Conservation (phyloP, 2,888 invertebrate species). For the Cerceris rybyensis region DNA sequence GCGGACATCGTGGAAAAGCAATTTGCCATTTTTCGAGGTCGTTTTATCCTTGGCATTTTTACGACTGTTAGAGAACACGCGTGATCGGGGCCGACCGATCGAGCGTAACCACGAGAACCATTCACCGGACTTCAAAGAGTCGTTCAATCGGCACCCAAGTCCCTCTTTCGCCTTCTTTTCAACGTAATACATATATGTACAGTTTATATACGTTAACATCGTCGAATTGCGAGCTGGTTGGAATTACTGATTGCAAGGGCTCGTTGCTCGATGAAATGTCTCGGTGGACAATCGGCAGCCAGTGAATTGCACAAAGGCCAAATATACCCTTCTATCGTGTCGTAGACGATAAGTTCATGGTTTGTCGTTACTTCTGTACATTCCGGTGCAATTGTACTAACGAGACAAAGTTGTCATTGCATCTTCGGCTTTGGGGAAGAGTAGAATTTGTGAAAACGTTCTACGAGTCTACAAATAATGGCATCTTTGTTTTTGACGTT, state of each 20-base stretch:
- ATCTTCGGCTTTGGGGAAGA: constrained; percentile 26
- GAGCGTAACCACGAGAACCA: constrained; percentile 63
- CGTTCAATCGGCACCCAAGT: constrained; percentile 46
- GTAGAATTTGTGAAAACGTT: constrained; percentile 25
- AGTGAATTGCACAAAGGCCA: constrained; percentile 66
- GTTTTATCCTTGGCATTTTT: constrained; percentile 38
- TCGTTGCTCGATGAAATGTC: constrained; percentile 58
- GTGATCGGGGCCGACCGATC: constrained; percentile 48
- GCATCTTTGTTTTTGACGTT: neutral
- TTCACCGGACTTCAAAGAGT: constrained; percentile 77
- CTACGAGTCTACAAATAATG: neutral
- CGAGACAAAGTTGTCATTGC: constrained; percentile 36
- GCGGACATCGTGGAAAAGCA: constrained; percentile 11
- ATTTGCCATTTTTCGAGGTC: constrained; percentile 24
- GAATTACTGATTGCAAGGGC: constrained; percentile 58
- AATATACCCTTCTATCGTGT: constrained; percentile 37
- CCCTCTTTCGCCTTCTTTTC: constrained; percentile 48
- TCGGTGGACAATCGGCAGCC: constrained; percentile 66
- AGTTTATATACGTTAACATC: constrained; percentile 29
- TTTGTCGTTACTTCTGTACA: constrained; percentile 24
- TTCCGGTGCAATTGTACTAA: constrained; percentile 51
- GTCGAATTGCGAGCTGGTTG: constrained; percentile 38
- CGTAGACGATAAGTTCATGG: constrained; percentile 42
- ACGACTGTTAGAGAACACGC: constrained; percentile 49
- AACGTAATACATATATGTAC: constrained; percentile 7